These are phyloP conservation scores for Tarsius wallacei DNA, from an alignment of 2,797 vertebrate species.

Conservation along the genomic window DNA sequence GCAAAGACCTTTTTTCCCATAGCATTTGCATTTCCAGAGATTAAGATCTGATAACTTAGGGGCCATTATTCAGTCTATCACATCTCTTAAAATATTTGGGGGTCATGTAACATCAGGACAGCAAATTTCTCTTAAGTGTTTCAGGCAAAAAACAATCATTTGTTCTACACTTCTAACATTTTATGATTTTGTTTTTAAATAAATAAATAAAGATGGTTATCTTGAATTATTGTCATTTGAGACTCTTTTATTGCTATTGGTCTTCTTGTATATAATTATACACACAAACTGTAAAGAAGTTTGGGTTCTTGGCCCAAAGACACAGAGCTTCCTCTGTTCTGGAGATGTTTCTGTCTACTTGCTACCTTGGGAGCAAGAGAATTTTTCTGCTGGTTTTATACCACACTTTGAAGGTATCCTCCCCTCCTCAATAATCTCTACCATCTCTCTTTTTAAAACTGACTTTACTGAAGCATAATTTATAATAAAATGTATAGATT, in stretches of 20 bases:
- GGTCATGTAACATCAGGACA: not conserved
- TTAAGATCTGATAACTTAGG: not conserved
- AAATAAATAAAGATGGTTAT: not conserved
- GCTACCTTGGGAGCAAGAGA: not conserved
- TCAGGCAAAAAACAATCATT: not conserved
- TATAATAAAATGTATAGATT: not conserved
- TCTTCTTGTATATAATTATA: not conserved
- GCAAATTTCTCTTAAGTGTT: not conserved
- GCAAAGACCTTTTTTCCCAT: not conserved
- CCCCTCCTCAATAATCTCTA: not conserved
- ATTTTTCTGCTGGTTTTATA: not conserved
- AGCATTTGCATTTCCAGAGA: not conserved
- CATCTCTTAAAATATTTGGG: not conserved
- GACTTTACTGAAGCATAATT: not conserved
- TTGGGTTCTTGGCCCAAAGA: not conserved
- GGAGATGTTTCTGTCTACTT: not conserved
- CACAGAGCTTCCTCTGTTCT: not conserved
- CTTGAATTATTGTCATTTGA: not conserved
- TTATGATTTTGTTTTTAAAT: not conserved
- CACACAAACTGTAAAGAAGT: not conserved
- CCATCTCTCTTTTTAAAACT: constrained; percentile 18
- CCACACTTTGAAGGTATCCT: not conserved
- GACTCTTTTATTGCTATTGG: not conserved
- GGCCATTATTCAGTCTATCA: not conserved
- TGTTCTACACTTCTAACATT: not conserved